phyloP scores from a whole-genome alignment of 1,140 invertebrate species.

The Physella acuta region DNA sequence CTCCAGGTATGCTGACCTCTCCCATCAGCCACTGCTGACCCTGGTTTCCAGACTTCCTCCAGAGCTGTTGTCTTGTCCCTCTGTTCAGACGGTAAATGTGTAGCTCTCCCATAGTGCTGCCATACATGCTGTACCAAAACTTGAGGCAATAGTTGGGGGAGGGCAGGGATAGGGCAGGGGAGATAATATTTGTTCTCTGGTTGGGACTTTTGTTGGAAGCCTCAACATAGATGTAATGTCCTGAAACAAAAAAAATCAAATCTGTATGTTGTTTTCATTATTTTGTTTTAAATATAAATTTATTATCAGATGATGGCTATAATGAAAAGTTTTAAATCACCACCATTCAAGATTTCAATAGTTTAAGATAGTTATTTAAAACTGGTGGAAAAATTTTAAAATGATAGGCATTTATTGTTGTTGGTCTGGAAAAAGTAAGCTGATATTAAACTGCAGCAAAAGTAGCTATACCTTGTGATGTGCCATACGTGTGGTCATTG shows the following conservation, averaged over 20 bases:
- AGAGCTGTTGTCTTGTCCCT: slow-evolving; percentile 1
- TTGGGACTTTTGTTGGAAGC: slow-evolving; percentile 66
- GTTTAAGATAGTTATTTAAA: too few relatives aligned
- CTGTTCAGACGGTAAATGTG: slow-evolving; percentile 35
- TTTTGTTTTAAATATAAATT: too few relatives aligned
- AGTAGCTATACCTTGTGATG: slow-evolving; percentile 31
- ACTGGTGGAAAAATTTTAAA: not conserved
- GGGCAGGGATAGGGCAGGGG: slow-evolving; percentile 25
- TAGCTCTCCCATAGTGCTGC: slow-evolving; percentile 55
- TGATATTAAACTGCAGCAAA: not conserved
- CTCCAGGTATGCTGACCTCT: slow-evolving; percentile 35
- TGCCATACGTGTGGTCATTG: slow-evolving; percentile 49
- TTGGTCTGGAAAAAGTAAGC: not conserved
- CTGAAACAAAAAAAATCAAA: too few relatives aligned
- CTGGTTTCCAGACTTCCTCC: slow-evolving; percentile 38
- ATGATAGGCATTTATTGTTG: not conserved
- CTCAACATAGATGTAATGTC: slow-evolving; percentile 77
- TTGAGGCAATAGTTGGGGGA: slow-evolving; percentile 36
- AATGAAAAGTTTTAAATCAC: too few relatives aligned
- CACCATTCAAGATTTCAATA: too few relatives aligned
- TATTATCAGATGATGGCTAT: too few relatives aligned
- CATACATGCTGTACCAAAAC: slow-evolving; percentile 80
- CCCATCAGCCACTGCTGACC: slow-evolving; percentile 44
- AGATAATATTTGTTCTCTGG: slow-evolving; percentile 63
- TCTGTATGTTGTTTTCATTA: too few relatives aligned